These are phyloP conservation scores for Archegozetes longisetosus DNA, from an alignment of 1,140 invertebrate species.

Conservation along the genomic window DNA sequence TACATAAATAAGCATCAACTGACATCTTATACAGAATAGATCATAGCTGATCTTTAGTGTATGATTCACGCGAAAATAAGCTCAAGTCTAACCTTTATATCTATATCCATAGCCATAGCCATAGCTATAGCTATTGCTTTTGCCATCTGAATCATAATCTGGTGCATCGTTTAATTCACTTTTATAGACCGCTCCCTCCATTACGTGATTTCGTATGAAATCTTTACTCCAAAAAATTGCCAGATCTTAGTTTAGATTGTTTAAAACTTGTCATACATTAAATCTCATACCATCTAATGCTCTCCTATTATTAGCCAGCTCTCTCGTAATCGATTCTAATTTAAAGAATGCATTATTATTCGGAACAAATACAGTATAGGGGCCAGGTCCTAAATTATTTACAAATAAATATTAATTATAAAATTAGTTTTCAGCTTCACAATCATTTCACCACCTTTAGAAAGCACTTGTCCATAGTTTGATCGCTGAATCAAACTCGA, in stretches of 20 bases:
- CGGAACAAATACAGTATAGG: slow-evolving; percentile 37
- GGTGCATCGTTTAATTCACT: slow-evolving; percentile 12
- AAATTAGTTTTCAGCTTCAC: background rate
- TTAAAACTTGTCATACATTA: background rate
- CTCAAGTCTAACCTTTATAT: too few relatives aligned
- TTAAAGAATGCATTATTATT: slow-evolving; percentile 34
- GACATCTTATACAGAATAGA: too few relatives aligned
- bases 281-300: background rate
- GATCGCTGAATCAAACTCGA: background rate
- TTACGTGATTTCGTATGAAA: slow-evolving; percentile 13
- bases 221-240: slow-evolving; percentile 2
- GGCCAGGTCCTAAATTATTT: slow-evolving; percentile 20
- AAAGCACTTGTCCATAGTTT: background rate
- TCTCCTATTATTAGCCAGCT: background rate
- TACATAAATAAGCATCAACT: too few relatives aligned
- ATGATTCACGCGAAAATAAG: too few relatives aligned
- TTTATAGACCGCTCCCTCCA: slow-evolving; percentile 16
- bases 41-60: too few relatives aligned
- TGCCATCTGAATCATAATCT: background rate
- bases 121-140: background rate
- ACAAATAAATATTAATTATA: background rate
- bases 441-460: background rate
- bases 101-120: too few relatives aligned
- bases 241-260: background rate
- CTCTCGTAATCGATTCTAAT: slow-evolving; percentile 18